A percentile compares a stretch with the other conserved stretches of the same genome.
Evolutionary conservation across 2,797 vertebrate species (phyloP).

Genomic region (Sus cebifrons): DNA sequence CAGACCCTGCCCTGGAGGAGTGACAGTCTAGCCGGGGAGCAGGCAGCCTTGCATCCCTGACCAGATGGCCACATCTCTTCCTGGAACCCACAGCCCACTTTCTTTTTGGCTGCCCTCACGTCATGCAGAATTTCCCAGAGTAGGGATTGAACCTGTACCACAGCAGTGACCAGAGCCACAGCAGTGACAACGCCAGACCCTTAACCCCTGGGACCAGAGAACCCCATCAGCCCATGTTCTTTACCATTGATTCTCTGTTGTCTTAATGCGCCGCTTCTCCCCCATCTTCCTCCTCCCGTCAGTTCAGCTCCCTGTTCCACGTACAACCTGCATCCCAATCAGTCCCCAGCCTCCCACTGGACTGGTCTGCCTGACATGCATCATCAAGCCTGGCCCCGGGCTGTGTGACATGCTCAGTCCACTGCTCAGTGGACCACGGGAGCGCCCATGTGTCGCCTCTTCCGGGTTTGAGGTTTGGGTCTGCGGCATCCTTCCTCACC

Average conservation of each 20-base stretch:
- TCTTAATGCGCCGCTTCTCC: neutral
- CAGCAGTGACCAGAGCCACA: no score
- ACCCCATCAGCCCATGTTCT: no score
- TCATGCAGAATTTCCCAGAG: no score
- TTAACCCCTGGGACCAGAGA: neutral
- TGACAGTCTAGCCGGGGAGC: neutral
- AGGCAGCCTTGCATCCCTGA: neutral
- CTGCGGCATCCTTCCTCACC: neutral
- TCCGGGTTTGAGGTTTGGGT: neutral
- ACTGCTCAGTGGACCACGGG: neutral
- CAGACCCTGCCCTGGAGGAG: neutral
- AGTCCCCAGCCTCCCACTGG: neutral
- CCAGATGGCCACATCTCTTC: neutral
- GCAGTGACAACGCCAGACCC: neutral
- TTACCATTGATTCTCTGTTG: neutral
- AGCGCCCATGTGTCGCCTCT: neutral
- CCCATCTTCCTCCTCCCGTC: neutral
- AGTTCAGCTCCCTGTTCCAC: neutral
- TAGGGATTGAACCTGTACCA: no score
- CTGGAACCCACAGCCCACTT: neutral
- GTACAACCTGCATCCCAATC: neutral
- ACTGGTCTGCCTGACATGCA: neutral
- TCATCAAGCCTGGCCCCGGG: neutral
- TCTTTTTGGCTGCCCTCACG: neutral
- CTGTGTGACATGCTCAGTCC: neutral